A percentile compares a stretch with the other conserved stretches of the same genome.
phyloP scores from a whole-genome alignment of 1,140 invertebrate species.

The Drosophila navojoa region DNA sequence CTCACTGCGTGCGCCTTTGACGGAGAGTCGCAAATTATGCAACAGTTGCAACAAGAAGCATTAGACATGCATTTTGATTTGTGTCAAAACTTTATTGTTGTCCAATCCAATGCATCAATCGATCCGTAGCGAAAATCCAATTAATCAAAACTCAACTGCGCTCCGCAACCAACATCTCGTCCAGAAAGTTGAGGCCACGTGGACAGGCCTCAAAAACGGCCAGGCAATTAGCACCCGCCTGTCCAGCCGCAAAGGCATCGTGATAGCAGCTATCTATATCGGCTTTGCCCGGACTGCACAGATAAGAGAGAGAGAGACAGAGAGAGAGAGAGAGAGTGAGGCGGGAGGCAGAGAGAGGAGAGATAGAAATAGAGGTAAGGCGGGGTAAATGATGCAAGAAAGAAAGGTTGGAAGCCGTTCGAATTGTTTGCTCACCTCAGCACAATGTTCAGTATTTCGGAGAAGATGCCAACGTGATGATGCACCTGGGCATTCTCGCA shows the following conservation, averaged over 20 bases:
- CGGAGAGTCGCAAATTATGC: conserved; percentile 72
- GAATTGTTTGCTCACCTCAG: conserved; percentile 65
- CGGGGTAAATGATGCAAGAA: not conserved
- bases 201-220: conserved; percentile 60
- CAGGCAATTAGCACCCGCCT: conserved; percentile 70
- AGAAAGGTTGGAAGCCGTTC: not conserved
- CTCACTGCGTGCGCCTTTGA: conserved; percentile 42
- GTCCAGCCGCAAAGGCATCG: conserved; percentile 66
- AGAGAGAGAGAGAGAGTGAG: too few relatives aligned
- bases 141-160: conserved; percentile 58
- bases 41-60: conserved; percentile 61
- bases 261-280: conserved; percentile 67
- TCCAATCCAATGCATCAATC: conserved; percentile 28
- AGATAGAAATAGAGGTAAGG: too few relatives aligned
- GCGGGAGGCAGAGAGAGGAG: too few relatives aligned
- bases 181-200: conserved; percentile 59
- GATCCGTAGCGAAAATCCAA: conserved; percentile 38
- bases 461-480: conserved; percentile 75
- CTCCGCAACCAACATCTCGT: conserved; percentile 46
- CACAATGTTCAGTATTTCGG: conserved; percentile 74
- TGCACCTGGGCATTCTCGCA: conserved; percentile 81
- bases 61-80: conserved; percentile 77
- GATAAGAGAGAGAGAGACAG: too few relatives aligned
- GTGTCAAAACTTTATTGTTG: conserved; percentile 64
- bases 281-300: conserved; percentile 66